These are phyloP conservation scores for Ormyrus nitidulus DNA, from an alignment of 2,888 invertebrate genomes.

Conservation along the genomic window DNA sequence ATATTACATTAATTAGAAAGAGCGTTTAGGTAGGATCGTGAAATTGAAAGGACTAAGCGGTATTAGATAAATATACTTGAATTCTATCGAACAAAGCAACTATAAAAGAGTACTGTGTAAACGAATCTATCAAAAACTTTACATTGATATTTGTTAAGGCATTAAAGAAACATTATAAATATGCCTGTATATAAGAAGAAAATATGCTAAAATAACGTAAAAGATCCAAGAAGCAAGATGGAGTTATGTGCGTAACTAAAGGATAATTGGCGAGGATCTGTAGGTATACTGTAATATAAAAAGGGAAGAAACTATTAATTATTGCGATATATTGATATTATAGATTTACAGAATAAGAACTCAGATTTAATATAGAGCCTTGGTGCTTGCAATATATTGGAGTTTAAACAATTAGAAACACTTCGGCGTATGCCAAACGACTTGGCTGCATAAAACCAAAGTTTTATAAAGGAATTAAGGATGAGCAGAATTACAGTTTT, in stretches of 20 bases:
- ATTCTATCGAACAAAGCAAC: conserved; percentile 49
- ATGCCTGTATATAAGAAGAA: conserved; percentile 48
- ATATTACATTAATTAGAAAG: conserved; percentile 16
- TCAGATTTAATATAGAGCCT: conserved; percentile 48
- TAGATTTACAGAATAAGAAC: conserved; percentile 48
- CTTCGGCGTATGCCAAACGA: conserved; percentile 39
- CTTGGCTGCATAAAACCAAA: conserved; percentile 53
- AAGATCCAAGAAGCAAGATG: conserved; percentile 14
- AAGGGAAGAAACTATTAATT: conserved; percentile 55
- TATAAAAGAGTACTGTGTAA: conserved; percentile 22
- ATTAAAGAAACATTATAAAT: conserved; percentile 38
- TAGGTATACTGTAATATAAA: conserved; percentile 67
- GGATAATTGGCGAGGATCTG: conserved; percentile 50
- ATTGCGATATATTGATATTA: conserved; percentile 58
- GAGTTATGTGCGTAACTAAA: conserved; percentile 16
- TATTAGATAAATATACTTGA: conserved; percentile 34
- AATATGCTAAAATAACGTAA: background rate
- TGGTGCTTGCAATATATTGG: conserved; percentile 50
- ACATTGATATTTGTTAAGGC: conserved; percentile 37
- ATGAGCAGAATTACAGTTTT: conserved; percentile 12
- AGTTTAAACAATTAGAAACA: conserved; percentile 46
- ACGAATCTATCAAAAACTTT: conserved; percentile 12
- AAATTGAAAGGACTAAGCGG: conserved; percentile 17
- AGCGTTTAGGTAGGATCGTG: conserved; percentile 17
- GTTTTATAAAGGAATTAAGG: conserved; percentile 39